phyloP scores from a whole-genome alignment of 2,113 vertebrate species.

The Pelecanus crispus region DNA sequence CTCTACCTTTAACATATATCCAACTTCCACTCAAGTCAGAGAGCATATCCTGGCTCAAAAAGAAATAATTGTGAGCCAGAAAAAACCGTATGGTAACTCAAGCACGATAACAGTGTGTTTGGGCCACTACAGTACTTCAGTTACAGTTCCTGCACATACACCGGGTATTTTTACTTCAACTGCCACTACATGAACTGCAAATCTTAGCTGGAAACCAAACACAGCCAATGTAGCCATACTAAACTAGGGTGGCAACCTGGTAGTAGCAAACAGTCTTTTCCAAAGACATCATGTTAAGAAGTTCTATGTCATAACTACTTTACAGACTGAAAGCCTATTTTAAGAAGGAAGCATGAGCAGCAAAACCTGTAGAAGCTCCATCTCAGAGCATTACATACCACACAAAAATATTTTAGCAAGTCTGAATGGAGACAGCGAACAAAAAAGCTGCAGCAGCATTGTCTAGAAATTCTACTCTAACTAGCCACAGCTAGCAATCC shows the following conservation, averaged over 20 bases:
- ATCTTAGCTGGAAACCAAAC: not conserved
- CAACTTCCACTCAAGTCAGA: not conserved
- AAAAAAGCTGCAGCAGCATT: not conserved
- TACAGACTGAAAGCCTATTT: not conserved
- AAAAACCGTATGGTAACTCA: not conserved
- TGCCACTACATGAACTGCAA: not conserved
- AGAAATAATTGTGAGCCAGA: not conserved
- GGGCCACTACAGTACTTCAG: not conserved
- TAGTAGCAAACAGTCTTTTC: not conserved
- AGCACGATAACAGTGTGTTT: not conserved
- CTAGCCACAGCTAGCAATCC: not conserved
- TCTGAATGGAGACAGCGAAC: not conserved
- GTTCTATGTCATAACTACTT: not conserved
- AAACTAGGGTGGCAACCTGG: not conserved
- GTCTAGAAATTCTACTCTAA: not conserved
- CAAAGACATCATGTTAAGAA: not conserved
- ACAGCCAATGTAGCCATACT: not conserved
- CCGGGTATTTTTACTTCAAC: not conserved
- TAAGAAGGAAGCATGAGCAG: not conserved
- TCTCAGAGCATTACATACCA: not conserved
- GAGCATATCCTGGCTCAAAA: not conserved
- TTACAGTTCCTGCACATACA: not conserved
- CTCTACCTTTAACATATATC: not conserved
- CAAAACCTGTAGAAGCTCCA: constrained; percentile 9
- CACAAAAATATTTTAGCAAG: not conserved